Base-by-base conservation (phyloP, 2,113 vertebrate species). In the Tympanuchus pallidicinctus region DNA sequence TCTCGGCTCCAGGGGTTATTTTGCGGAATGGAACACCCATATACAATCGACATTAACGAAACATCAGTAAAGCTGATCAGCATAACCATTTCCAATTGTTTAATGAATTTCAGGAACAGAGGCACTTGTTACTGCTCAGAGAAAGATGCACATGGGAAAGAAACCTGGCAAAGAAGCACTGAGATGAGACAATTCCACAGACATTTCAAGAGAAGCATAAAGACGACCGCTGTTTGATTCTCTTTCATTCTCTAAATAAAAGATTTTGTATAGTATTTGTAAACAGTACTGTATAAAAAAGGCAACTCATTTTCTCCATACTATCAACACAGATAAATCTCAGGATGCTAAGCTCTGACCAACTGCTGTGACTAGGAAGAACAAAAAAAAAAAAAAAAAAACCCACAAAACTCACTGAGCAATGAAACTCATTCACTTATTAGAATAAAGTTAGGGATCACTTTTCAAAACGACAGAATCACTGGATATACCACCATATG, bases 101-200 rank as follows among this genome's bases (percentile, higher is more conserved):
- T 77, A 86, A 77, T 38, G 22, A 70, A 79, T 91, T 91, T 86
- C 25, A 86, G 76, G 67, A 95, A 89, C 22, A 65, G 19, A 73
- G 60, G 18, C 30, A 82, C 21, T 94, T 85, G 20, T 17, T 88
- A 50, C 64, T 40, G 64, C 30, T 66, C 42, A 63, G 40, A 30
- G n/a, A 73, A 85, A 88, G 36, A 88, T 28, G 63, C 22, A 70
- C 30, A 40, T 0, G 3, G 48, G 43, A 91, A 81, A 82, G 32
- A 40, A 82, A 85, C 8, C 17, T 3, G 2, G 25, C 54, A 63
- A 81, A 67, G n/a, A 73, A 89, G 13, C 43, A 73, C 27, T 20
- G 18, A 81, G n/a, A 52, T 73, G 30, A 76, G n/a, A 66, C 36
- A 77, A 17, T 32, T 80, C 69, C 13, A 40, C 15, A 27, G 20